A percentile compares a stretch with the other conserved stretches of the same genome.
These are phyloP conservation scores for Oreochromis tanganicae DNA, from an alignment of 2,113 vertebrate genomes.

Conservation along the genomic window DNA sequence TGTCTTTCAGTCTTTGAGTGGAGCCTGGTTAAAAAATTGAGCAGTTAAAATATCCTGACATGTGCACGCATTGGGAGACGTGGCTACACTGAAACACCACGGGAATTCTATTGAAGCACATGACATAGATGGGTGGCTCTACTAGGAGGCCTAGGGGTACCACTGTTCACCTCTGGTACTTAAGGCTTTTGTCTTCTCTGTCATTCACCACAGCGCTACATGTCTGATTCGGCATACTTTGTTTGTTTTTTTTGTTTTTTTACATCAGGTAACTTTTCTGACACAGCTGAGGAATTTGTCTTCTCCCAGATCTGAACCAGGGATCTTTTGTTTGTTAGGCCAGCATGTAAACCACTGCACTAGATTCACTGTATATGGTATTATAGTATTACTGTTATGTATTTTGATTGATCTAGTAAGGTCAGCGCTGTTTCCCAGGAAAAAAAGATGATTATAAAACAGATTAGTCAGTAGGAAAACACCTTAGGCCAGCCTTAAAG, in stretches of 20 bases:
- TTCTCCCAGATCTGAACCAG: accelerated
- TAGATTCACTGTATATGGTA: neutral
- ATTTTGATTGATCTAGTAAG: neutral
- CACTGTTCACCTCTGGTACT: neutral
- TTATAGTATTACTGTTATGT: neutral
- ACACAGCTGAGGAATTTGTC: neutral
- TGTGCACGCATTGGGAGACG: neutral
- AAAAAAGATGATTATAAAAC: neutral
- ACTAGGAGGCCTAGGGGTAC: accelerated
- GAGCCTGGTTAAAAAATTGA: accelerated
- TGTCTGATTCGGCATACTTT: neutral
- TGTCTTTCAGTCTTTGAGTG: neutral
- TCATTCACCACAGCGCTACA: neutral
- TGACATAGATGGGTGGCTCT: neutral
- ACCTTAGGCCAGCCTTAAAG: accelerated
- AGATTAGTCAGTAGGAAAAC: neutral
- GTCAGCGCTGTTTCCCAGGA: accelerated
- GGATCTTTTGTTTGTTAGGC: accelerated
- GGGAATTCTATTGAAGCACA: neutral
- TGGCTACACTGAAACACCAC: neutral
- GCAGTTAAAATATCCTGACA: accelerated
- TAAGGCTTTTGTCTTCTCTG: neutral
- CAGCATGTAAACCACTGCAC: neutral
- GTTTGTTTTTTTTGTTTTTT: neutral
- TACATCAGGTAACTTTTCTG: neutral